Evolutionary conservation across 53 echinoderm and acorn worm species (phyloP).

Genomic region (Paracentrotus lividus): DNA sequence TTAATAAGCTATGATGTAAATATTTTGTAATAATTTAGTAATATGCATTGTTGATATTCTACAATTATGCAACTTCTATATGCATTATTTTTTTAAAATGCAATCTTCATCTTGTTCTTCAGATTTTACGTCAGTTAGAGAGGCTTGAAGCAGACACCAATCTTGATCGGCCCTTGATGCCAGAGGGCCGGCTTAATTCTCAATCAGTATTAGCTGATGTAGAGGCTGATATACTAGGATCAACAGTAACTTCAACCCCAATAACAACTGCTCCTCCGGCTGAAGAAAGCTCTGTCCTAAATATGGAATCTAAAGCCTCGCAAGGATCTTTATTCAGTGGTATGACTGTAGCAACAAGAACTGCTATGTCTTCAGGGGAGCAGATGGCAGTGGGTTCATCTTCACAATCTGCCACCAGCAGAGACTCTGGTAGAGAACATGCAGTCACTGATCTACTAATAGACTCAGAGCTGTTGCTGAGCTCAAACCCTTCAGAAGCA

Average conservation of each 20-base stretch:
- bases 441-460: slow-evolving; percentile 10
- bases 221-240: neutral
- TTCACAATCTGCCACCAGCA: neutral
- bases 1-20: too few species aligned
- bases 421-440: neutral
- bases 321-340: slow-evolving; percentile 27
- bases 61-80: too few species aligned
- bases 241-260: neutral
- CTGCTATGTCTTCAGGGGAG: neutral
- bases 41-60: too few species aligned
- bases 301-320: neutral
- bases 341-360: neutral
- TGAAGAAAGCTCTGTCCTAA: neutral
- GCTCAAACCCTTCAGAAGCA: neutral
- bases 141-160: slow-evolving; percentile 70
- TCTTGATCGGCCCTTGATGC: slow-evolving; percentile 55
- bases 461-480: neutral
- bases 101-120: slow-evolving; percentile 44
- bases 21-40: too few species aligned
- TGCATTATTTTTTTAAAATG: too few species aligned
- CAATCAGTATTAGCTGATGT: neutral
- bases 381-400: neutral
- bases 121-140: slow-evolving; percentile 90
- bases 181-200: neutral
- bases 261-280: neutral